These are phyloP conservation scores for Onychostruthus taczanowskii DNA, from an alignment of 2,113 vertebrate genomes.

Conservation along the genomic window DNA sequence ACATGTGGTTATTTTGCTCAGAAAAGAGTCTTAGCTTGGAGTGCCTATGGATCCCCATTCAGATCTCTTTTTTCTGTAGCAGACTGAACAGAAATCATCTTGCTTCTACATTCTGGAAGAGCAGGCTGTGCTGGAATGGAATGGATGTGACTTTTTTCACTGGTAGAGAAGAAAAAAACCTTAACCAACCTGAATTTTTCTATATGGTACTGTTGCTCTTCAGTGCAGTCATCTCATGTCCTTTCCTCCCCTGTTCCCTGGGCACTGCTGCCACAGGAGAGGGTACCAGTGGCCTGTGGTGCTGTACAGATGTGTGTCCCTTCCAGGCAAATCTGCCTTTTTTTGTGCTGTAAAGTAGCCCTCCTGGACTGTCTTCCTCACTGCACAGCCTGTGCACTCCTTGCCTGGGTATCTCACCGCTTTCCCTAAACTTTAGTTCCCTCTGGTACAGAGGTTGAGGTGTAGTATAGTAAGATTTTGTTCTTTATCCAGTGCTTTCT, in stretches of 20 bases:
- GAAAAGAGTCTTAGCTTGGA: not conserved
- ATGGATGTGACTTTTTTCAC: not conserved
- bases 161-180: fast-evolving
- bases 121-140: not conserved
- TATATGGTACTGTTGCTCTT: not conserved
- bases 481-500: not conserved
- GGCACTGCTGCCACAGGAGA: not conserved
- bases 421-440: not conserved
- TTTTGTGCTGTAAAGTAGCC: not conserved
- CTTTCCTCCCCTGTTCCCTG: not conserved
- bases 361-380: not conserved
- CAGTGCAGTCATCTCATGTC: not conserved
- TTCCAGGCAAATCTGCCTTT: not conserved
- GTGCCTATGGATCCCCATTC: not conserved
- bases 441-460: not conserved
- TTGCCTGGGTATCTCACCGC: not conserved
- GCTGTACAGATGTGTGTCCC: not conserved
- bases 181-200: not conserved
- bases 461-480: not conserved
- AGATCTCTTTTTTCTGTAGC: not conserved
- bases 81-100: not conserved
- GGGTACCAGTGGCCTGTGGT: not conserved
- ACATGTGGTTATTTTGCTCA: not conserved
- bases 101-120: not conserved
- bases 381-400: not conserved